Base-by-base conservation (phyloP, 2,888 invertebrate genomes). In the Diaperis boleti region DNA sequence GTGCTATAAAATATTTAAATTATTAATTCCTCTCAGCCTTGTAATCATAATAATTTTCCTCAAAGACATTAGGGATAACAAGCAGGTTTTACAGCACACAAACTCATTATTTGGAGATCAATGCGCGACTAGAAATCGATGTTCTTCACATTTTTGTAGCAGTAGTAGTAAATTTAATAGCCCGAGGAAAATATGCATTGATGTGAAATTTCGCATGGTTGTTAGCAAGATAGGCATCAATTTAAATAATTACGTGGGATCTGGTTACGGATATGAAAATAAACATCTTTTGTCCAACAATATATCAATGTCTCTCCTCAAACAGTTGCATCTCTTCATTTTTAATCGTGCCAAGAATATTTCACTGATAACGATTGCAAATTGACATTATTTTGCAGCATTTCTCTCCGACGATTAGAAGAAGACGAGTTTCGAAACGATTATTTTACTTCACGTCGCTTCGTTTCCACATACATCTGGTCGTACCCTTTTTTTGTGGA, bases 401-500 rank as follows among this genome's bases (percentile, higher is more conserved):
- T 54, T 54, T 15, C 35, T 47, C 26, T 52, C 17, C 20, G 15
- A 26, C 17, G 17, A 11, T 37, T 14, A 35, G 33, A 47, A 14
- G 35, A 18, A 6, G 44, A 14, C 31, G n/a, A 7, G 26, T n/a
- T 22, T 26, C 42, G 18, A 39, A 42, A 52, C 52, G 35, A 37
- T 37, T 37, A 17, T 47, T 42, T 33, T 5, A 35, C 50, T 37
- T 20, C 39, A 15, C 39, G 22, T 17, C 37, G 20, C 20, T 41
- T 41, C 54, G 45, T 56, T 56, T 56, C 56, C 15, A 56, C 18
- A 20, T 33, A 56, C 56, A 56, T 56, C 56, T 56, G 56, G 56
- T 15, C 17, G 14, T 42, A 17, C 45, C 44, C 44, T 56, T 56
- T 56, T 56, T 41, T 56, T 26, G 42, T 26, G 18, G 22, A 35